A percentile compares a stretch with the other conserved stretches of the same genome.
Evolutionary conservation across 2,888 invertebrate genomes (phyloP).

Genomic region (Drosophila colorata): DNA sequence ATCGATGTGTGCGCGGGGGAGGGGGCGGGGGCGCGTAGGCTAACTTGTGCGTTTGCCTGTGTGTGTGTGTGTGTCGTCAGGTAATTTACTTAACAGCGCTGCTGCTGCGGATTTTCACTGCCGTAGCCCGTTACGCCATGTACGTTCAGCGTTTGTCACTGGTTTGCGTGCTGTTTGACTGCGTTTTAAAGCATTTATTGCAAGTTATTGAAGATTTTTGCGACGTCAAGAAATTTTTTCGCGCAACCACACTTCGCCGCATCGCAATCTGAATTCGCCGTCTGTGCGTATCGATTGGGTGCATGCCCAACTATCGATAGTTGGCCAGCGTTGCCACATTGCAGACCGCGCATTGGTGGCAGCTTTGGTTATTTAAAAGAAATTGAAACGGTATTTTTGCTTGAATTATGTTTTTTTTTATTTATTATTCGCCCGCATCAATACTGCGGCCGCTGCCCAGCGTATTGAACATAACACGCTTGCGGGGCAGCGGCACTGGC

Average conservation of each 20-base stretch:
- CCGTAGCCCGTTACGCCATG: slow-evolving; percentile 58
- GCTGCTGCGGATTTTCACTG: slow-evolving; percentile 49
- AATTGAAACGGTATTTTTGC: neutral
- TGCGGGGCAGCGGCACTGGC: slow-evolving; percentile 83
- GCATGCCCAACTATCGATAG: slow-evolving; percentile 36
- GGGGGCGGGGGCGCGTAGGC: slow-evolving; percentile 31
- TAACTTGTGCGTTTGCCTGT: slow-evolving; percentile 38
- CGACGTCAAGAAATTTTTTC: slow-evolving; percentile 64
- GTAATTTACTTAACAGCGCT: slow-evolving; percentile 54
- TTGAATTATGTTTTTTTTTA: neutral
- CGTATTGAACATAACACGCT: slow-evolving; percentile 82
- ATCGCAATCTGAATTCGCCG: slow-evolving; percentile 59
- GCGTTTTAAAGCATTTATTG: slow-evolving; percentile 67
- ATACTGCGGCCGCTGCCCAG: slow-evolving; percentile 32
- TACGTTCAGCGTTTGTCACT: slow-evolving; percentile 62
- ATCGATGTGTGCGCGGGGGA: slow-evolving; percentile 45
- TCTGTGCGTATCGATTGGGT: slow-evolving; percentile 33
- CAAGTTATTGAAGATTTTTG: slow-evolving; percentile 55
- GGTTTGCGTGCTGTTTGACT: slow-evolving; percentile 45
- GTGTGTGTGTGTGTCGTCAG: slow-evolving; percentile 39
- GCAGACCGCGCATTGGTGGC: slow-evolving; percentile 2
- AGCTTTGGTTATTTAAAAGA: neutral
- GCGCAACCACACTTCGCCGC: slow-evolving; percentile 66
- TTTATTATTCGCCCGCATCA: slow-evolving; percentile 37
- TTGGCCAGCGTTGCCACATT: slow-evolving; percentile 25